Conservation (phyloP, 1,140 invertebrate genomes). For the Halyomorpha halys region DNA sequence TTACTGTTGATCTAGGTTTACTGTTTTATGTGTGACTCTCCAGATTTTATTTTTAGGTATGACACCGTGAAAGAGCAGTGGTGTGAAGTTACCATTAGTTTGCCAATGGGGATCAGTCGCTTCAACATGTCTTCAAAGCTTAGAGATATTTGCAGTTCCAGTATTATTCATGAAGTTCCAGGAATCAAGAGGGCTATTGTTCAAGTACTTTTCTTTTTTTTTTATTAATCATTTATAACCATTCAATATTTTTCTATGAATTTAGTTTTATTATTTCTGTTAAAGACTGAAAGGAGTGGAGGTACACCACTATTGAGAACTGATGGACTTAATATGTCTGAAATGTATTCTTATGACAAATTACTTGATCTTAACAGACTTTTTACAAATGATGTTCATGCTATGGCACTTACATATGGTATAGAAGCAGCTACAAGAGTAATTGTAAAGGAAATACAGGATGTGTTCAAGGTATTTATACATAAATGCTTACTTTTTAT, state of each 20-base stretch:
- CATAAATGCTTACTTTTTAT: conserved; percentile 12
- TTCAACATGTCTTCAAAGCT: conserved; percentile 72
- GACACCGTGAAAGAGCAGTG: conserved; percentile 32
- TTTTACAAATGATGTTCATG: conserved; percentile 92
- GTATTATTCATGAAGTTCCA: conserved; percentile 58
- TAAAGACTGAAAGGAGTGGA: conserved; percentile 36
- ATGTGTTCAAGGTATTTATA: conserved; percentile 38
- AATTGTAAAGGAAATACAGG: conserved; percentile 51
- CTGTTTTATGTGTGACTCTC: too few relatives aligned
- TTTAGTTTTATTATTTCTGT: background rate
- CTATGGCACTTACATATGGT: conserved; percentile 80
- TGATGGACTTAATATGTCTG: conserved; percentile 86
- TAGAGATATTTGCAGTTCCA: conserved; percentile 55
- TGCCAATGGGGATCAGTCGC: conserved; percentile 52
- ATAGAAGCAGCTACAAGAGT: conserved; percentile 90
- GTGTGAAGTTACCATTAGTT: conserved; percentile 45
- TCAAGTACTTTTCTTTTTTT: background rate
- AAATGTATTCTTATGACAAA: conserved; percentile 73
- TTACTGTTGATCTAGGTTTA: too few relatives aligned
- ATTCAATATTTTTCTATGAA: background rate
- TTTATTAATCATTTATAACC: background rate
- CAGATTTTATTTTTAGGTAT: conserved; percentile 26
- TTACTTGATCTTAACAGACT: conserved; percentile 75
- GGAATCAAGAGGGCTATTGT: conserved; percentile 75
- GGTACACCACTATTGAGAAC: conserved; percentile 63